Conservation (phyloP, 2,797 vertebrate genomes). For the Mallotus villosus region DNA sequence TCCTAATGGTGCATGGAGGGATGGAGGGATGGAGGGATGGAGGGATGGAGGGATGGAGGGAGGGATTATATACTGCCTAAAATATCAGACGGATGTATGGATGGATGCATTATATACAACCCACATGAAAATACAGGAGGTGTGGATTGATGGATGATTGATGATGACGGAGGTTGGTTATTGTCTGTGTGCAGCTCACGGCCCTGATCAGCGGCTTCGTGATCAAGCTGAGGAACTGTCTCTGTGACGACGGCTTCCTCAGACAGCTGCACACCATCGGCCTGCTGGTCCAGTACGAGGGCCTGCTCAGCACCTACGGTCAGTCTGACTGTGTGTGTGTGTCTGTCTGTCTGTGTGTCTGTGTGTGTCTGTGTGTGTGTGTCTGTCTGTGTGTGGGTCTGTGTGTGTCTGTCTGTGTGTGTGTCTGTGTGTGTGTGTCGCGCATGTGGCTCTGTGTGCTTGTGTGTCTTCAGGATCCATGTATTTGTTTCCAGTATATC, state of each 20-base stretch:
- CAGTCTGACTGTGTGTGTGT: neutral
- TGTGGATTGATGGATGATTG: neutral
- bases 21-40: no score
- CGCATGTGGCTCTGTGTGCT: no score
- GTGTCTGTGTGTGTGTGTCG: neutral
- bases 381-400: neutral
- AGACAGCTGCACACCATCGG: constrained; percentile 96
- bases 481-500: no score
- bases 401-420: neutral
- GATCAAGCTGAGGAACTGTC: constrained; percentile 92
- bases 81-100: neutral
- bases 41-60: no score
- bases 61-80: no score
- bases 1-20: no score
- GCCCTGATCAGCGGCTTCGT: constrained; percentile 96
- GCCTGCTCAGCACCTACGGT: constrained; percentile 96
- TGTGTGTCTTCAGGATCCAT: no score
- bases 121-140: no score
- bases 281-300: constrained; percentile 93
- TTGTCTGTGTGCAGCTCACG: constrained; percentile 77
- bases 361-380: neutral
- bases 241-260: constrained; percentile 92
- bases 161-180: neutral
- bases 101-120: neutral
- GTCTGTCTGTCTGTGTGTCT: constrained; percentile 3